Conservation (phyloP, 2,888 invertebrate species). For the Metallyticus violacea region DNA sequence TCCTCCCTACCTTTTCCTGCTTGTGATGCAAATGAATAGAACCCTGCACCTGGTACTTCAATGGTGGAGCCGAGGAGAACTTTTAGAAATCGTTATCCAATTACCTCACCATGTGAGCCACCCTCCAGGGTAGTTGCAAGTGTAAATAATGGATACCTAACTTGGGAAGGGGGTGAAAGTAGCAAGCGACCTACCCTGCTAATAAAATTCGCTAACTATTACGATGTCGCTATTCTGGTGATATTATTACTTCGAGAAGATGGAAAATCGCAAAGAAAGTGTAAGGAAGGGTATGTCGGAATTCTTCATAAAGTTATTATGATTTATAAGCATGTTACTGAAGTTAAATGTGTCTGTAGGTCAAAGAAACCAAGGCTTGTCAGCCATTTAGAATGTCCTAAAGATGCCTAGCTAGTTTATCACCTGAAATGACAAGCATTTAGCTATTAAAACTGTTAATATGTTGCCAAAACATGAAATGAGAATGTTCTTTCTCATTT, state of each 20-base stretch:
- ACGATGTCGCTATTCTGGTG: background rate
- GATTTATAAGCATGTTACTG: background rate
- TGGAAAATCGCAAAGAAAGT: background rate
- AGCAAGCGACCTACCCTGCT: constrained; percentile 3
- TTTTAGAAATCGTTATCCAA: constrained; percentile 22
- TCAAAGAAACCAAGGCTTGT: no score
- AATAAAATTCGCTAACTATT: constrained; percentile 10
- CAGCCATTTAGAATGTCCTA: no score
- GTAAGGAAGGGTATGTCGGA: background rate
- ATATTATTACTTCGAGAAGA: background rate
- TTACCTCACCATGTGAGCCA: background rate
- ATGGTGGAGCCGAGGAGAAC: background rate
- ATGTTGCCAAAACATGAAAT: no score
- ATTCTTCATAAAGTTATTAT: background rate
- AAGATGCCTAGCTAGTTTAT: no score
- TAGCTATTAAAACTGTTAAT: no score
- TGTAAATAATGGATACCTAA: constrained; percentile 15
- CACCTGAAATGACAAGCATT: no score
- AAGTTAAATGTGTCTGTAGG: no score
- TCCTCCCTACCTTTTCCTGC: background rate
- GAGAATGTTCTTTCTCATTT: no score
- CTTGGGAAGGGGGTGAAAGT: constrained; percentile 6
- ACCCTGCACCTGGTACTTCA: background rate
- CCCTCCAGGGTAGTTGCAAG: no score
- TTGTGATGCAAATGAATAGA: constrained; percentile 18